phyloP scores from a whole-genome alignment of 2,888 invertebrate species.

The Bombylius discolor region DNA sequence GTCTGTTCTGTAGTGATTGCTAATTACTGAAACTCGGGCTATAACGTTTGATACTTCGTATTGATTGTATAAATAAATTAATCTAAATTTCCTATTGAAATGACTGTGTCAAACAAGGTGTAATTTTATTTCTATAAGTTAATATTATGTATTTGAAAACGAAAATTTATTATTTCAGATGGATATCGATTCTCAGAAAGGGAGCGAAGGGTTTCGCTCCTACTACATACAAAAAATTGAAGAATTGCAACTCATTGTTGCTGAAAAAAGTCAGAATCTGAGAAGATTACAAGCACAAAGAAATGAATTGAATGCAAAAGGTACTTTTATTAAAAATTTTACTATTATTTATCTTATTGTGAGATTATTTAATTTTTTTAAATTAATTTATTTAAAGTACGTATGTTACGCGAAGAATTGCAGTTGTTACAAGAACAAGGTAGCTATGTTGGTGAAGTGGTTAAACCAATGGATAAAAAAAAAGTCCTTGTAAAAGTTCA shows the following conservation, averaged over 20 bases:
- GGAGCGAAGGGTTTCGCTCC: constrained; percentile 80
- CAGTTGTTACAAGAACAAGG: constrained; percentile 96
- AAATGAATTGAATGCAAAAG: constrained; percentile 98
- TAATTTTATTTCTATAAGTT: too few species aligned
- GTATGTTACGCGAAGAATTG: constrained; percentile 93
- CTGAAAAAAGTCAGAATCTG: constrained; percentile 96
- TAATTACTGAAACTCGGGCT: too few species aligned
- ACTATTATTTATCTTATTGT: not conserved
- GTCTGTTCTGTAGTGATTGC: too few species aligned
- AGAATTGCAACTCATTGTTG: constrained; percentile 86
- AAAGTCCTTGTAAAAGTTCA: constrained; percentile 98
- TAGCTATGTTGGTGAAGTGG: constrained; percentile 98
- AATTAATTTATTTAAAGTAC: constrained; percentile 46
- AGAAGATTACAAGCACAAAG: constrained; percentile 94
- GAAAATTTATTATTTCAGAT: constrained; percentile 19
- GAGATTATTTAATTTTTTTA: constrained; percentile 1
- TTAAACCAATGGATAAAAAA: constrained; percentile 99
- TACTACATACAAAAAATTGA: constrained; percentile 98
- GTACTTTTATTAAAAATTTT: constrained; percentile 36
- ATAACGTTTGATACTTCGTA: too few species aligned
- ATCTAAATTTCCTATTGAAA: too few species aligned
- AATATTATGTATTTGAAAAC: too few species aligned
- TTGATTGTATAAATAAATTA: too few species aligned
- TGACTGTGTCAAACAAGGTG: too few species aligned
- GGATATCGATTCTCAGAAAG: constrained; percentile 30